Base-by-base conservation (phyloP, 2,113 vertebrate genomes). In the Pseudopodoces humilis region DNA sequence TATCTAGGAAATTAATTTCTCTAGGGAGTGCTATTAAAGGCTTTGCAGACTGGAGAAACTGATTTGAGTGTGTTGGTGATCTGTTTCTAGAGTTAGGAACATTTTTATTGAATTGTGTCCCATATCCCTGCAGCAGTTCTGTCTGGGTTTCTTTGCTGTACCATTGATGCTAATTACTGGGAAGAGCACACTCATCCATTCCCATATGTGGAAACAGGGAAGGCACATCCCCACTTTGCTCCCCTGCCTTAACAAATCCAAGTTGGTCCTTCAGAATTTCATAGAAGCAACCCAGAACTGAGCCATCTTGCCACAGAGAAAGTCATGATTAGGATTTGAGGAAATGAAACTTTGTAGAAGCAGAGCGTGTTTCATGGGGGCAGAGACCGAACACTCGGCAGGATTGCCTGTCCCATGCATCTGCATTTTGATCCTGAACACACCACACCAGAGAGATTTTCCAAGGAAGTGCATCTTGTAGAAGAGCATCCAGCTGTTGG, bases 1-100 rank as follows among this genome's bases (percentile, higher is more conserved):
- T 92, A 28, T 87, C 75, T 94, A 83, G 75, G 79, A 92, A 83
- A 77, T 70, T 23, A n/a, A 31, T 92, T 94, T 93, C 47, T 93
- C 79, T 49, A 19, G 31, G 63, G 43, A 67, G 19, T 12, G 11
- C 58, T 79, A 0, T 79, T 89, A 94, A 69, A 63, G 50, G 24
- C 58, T 55, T 6, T 75, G 47, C 71, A 83, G 59, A 50, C 31
- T 33, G 60, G n/a, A 39, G 44, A 55, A 90, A 77, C 27, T 10
- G 39, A 3, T 62, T 76, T 79, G 77, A 62, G 49, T 59, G 23
- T 44, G 59, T 9, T 92, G 18, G 31, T 76, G 74, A 80, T 65
- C 53, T 80, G 37, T 49, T 96, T 79, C n/a, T 74, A 39, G 63
- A 67, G 24, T 43, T 67, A 59, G 22, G 47, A 90, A 41, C 0